Evolutionary conservation across 1,140 invertebrate genomes (phyloP).

Genomic region (Drosophila fuyamai): DNA sequence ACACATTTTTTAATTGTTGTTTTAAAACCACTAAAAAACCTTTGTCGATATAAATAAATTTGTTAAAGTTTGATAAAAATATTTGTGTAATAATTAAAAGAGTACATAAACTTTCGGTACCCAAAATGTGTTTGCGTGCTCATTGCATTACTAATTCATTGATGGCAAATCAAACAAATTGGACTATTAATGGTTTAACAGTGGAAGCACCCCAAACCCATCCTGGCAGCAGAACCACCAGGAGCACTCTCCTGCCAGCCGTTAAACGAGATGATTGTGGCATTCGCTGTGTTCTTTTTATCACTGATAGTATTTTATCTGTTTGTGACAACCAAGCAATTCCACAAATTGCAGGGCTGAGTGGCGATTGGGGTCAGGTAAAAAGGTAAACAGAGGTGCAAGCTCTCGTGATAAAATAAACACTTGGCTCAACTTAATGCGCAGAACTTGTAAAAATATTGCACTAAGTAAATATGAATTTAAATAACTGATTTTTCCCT

Average conservation of each 20-base stretch:
- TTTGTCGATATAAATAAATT: no score
- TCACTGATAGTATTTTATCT: constrained; percentile 72
- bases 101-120: neutral
- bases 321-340: constrained; percentile 67
- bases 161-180: constrained; percentile 43
- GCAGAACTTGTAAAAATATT: constrained; percentile 1
- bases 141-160: constrained; percentile 22
- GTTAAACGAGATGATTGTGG: constrained; percentile 51
- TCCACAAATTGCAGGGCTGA: constrained; percentile 60
- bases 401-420: constrained; percentile 11
- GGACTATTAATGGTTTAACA: constrained; percentile 40
- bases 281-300: constrained; percentile 63
- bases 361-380: constrained; percentile 45
- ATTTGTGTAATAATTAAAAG: neutral
- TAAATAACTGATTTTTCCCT: constrained; percentile 7
- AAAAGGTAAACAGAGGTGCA: constrained; percentile 28
- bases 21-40: no score
- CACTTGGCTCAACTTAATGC: neutral
- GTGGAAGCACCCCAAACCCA: neutral
- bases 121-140: neutral
- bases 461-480: constrained; percentile 5
- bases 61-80: no score
- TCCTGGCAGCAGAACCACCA: neutral
- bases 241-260: constrained; percentile 20
- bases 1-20: no score